Evolutionary conservation across 92 coral and sea anemone species (phyloP).

Genomic region (Phenganax subtilis): DNA sequence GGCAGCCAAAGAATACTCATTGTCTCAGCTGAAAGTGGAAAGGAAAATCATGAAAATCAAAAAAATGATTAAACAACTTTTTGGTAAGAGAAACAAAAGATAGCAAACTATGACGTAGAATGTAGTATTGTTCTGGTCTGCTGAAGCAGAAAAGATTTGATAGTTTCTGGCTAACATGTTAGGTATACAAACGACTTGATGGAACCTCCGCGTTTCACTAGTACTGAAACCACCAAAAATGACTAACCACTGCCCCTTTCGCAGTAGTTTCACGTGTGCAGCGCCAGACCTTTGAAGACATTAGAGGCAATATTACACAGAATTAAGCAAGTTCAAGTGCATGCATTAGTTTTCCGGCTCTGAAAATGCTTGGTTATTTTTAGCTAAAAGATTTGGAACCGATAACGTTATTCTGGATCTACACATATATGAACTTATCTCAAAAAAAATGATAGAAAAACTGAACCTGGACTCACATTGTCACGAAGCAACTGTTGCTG

Average conservation of each 20-base stretch:
- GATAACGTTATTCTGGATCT: background rate
- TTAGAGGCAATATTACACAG: too few species aligned
- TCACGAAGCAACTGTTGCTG: background rate
- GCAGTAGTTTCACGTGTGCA: too few species aligned
- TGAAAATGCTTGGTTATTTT: background rate
- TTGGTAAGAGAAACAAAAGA: conserved; percentile 19
- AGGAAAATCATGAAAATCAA: conserved; percentile 5
- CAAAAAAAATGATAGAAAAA: conserved; percentile 2
- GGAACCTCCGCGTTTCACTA: too few species aligned
- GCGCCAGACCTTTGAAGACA: too few species aligned
- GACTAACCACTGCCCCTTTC: too few species aligned
- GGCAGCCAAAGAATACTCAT: background rate
- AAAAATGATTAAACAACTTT: background rate
- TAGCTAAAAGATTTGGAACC: background rate
- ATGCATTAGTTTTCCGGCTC: background rate
- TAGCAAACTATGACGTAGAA: too few species aligned
- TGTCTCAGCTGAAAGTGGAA: conserved; percentile 19
- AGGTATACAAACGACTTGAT: too few species aligned
- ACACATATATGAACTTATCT: conserved; percentile 7
- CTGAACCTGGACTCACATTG: background rate
- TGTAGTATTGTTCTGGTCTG: too few species aligned
- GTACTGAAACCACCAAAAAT: too few species aligned
- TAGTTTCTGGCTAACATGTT: too few species aligned
- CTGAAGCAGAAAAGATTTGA: too few species aligned
- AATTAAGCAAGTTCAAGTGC: too few species aligned